Percentiles rank a stretch among this genome's conserved stretches.
phyloP scores from a whole-genome alignment of 2,888 invertebrate genomes.

The Campaea margaritaria region DNA sequence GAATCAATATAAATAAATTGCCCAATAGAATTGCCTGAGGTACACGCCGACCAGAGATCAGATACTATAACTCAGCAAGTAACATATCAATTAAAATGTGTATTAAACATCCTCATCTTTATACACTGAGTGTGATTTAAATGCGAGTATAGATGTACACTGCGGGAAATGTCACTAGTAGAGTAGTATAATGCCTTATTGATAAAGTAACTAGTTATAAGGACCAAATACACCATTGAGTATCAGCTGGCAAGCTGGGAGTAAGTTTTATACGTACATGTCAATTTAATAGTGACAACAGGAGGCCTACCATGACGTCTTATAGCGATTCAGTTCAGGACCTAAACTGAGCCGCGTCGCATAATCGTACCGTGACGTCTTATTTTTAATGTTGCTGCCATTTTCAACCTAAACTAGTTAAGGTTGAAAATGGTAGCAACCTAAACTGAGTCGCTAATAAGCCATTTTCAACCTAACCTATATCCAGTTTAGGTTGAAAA shows the following conservation, averaged over 20 bases:
- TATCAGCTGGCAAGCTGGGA: not conserved
- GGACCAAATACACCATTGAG: not conserved
- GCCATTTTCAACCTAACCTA: no score
- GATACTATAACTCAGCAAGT: slow-evolving; percentile 76
- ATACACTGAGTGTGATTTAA: slow-evolving; percentile 65
- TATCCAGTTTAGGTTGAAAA: no score
- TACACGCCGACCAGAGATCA: slow-evolving; percentile 68
- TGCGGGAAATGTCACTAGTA: slow-evolving; percentile 9
- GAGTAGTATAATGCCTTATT: not conserved
- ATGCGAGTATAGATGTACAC: slow-evolving; percentile 48
- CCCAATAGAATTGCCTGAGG: slow-evolving; percentile 75
- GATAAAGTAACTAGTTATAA: slow-evolving; percentile 5
- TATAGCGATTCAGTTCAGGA: not conserved
- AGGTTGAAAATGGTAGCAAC: no score
- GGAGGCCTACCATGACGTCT: not conserved
- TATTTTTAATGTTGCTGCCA: no score
- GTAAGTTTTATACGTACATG: not conserved
- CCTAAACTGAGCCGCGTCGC: no score
- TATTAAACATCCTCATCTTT: slow-evolving; percentile 70
- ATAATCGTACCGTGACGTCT: no score
- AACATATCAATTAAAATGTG: slow-evolving; percentile 81
- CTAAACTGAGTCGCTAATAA: no score
- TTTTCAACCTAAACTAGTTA: no score
- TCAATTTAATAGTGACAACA: no score
- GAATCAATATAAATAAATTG: slow-evolving; percentile 81